Percentiles rank a stretch among this genome's conserved stretches.
phyloP scores from a whole-genome alignment of 2,888 invertebrate species.

The Syrphus vitripennis region DNA sequence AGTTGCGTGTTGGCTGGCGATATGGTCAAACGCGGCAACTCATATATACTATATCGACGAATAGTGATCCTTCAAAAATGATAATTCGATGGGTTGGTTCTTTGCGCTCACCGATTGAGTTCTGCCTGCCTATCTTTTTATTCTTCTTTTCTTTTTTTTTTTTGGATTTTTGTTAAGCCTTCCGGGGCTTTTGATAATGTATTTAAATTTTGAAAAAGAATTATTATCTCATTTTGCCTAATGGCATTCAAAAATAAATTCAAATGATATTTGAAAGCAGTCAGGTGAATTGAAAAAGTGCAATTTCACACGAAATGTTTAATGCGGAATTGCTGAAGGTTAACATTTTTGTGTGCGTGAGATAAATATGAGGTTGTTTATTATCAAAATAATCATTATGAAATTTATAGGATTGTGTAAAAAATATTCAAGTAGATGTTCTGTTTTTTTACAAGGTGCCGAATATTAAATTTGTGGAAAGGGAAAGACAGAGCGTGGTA shows the following conservation, averaged over 20 bases:
- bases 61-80: slow-evolving; percentile 66
- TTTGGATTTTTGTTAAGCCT: background rate
- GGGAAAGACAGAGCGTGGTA: no score
- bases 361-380: background rate
- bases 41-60: slow-evolving; percentile 59
- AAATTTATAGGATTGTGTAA: background rate
- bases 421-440: no score
- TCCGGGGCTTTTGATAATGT: slow-evolving; percentile 43
- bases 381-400: background rate
- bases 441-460: no score
- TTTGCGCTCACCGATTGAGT: slow-evolving; percentile 17
- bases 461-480: no score
- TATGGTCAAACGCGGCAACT: slow-evolving; percentile 77
- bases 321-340: background rate
- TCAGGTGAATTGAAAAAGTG: slow-evolving; percentile 54
- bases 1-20: slow-evolving; percentile 70
- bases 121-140: background rate
- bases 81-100: slow-evolving; percentile 59
- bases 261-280: slow-evolving; percentile 63
- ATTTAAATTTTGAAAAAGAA: slow-evolving; percentile 65
- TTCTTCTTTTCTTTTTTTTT: background rate
- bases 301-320: slow-evolving; percentile 48
- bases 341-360: background rate
- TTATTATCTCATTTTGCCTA: slow-evolving; percentile 71
- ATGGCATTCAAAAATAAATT: slow-evolving; percentile 68